Evolutionary conservation across 2,797 vertebrate genomes (phyloP).

Genomic region (Malurus leucopterus): DNA sequence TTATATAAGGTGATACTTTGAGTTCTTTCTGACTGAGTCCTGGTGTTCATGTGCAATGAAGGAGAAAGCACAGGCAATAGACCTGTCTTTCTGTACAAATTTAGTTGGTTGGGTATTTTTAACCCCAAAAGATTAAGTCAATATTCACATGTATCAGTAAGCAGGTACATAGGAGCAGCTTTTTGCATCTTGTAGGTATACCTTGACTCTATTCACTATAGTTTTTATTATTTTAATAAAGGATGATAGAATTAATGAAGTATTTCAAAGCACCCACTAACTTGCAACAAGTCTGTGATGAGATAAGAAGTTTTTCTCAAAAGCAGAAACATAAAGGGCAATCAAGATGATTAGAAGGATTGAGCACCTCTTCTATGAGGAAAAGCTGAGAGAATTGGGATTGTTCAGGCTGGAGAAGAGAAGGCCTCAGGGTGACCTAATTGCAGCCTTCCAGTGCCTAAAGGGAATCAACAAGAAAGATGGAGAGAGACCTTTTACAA

Average conservation of each 20-base stretch:
- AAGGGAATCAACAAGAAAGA: background rate
- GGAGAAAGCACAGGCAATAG: background rate
- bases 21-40: background rate
- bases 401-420: background rate
- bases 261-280: background rate
- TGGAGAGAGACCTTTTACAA: background rate
- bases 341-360: background rate
- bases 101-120: background rate
- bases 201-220: background rate
- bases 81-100: background rate
- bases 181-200: background rate
- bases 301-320: background rate
- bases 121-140: background rate
- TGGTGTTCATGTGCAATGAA: fast-evolving
- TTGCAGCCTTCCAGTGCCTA: background rate
- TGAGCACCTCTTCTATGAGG: background rate
- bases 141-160: background rate
- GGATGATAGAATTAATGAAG: background rate
- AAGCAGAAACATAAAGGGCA: background rate
- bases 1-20: background rate
- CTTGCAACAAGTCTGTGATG: background rate
- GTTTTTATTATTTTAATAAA: background rate
- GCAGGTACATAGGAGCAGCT: background rate
- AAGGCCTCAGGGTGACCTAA: background rate
- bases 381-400: background rate